A percentile compares a stretch with the other conserved stretches of the same genome.
These are phyloP conservation scores for Nomada fabriciana DNA, from an alignment of 2,888 invertebrate genomes.

Conservation along the genomic window DNA sequence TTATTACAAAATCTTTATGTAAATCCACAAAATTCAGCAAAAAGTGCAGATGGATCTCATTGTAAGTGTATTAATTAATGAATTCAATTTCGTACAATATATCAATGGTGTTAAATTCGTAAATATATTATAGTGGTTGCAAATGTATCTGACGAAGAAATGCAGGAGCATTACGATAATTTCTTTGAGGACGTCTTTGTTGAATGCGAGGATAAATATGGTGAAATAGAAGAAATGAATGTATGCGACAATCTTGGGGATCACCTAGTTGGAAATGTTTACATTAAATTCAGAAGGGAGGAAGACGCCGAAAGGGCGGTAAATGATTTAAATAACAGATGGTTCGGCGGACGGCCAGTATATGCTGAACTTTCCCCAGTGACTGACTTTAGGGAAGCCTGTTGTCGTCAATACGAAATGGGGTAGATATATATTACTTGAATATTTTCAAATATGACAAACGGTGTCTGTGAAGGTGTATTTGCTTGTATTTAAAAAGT, in stretches of 20 bases:
- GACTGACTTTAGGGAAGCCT: conserved; percentile 99
- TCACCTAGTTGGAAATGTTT: conserved; percentile 99
- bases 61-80: conserved; percentile 86
- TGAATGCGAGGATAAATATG: conserved; percentile 99
- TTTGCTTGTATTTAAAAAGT: background rate
- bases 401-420: conserved; percentile 99
- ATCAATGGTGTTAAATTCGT: background rate
- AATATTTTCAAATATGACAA: background rate
- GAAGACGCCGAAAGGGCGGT: conserved; percentile 99
- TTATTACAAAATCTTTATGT: conserved; percentile 98
- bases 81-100: background rate
- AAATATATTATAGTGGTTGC: conserved; percentile 90
- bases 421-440: conserved; percentile 86
- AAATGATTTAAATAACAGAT: conserved; percentile 98
- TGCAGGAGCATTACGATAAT: conserved; percentile 99
- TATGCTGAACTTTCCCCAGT: conserved; percentile 99
- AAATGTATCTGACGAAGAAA: conserved; percentile 98
- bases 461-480: background rate
- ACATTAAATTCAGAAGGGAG: conserved; percentile 99
- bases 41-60: conserved; percentile 98
- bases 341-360: conserved; percentile 99
- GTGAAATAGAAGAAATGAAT: conserved; percentile 99
- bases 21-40: conserved; percentile 99
- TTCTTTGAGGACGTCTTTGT: conserved; percentile 99
- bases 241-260: conserved; percentile 99